phyloP scores from a whole-genome alignment of 2,113 vertebrate genomes.

The Struthidea cinerea region DNA sequence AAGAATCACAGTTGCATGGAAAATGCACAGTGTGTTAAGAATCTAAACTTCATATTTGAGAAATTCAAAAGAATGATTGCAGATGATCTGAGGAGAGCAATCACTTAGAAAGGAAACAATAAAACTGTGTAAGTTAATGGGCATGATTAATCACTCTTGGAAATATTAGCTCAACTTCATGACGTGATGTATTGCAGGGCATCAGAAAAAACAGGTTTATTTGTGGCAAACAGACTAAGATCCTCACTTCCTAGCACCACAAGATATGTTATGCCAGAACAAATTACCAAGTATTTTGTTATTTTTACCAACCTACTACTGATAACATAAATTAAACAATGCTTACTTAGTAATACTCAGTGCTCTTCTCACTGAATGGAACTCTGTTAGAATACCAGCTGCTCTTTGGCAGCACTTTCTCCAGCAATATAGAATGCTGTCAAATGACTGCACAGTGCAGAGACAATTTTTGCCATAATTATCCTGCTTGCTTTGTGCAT shows the following conservation, averaged over 20 bases:
- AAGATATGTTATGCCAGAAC: neutral
- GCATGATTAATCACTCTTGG: neutral
- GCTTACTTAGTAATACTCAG: neutral
- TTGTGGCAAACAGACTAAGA: neutral
- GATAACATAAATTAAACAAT: neutral
- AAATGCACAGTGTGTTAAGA: constrained; percentile 23
- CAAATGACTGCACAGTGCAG: neutral
- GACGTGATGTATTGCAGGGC: neutral
- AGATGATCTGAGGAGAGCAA: neutral
- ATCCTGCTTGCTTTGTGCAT: neutral
- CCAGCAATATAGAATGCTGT: fast-evolving
- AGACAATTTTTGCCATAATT: neutral
- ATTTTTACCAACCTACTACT: neutral
- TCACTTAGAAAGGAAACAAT: neutral
- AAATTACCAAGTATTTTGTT: neutral
- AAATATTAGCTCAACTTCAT: neutral
- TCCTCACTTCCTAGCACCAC: neutral
- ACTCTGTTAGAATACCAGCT: neutral
- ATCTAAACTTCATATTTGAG: neutral
- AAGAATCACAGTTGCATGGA: constrained; percentile 60
- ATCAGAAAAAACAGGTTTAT: neutral
- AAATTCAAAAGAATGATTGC: neutral
- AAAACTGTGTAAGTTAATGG: neutral
- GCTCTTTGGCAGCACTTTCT: neutral
- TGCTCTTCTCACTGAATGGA: neutral